Evolutionary conservation across 2,888 invertebrate genomes (phyloP).

Genomic region (Arge pagana): DNA sequence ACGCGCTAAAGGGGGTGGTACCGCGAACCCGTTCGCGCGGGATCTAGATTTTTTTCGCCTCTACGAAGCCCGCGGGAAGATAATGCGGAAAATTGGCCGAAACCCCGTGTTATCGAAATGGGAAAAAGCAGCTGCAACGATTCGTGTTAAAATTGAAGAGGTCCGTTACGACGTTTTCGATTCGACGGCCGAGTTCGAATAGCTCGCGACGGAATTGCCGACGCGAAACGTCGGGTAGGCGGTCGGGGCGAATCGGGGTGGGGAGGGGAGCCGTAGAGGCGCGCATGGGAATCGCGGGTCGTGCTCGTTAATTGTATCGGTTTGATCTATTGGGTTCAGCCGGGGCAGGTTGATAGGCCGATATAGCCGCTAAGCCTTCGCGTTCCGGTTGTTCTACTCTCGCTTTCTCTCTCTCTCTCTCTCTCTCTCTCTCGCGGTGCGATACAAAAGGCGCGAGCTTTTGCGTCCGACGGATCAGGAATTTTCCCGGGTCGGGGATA

Average conservation of each 20-base stretch:
- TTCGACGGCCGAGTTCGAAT: constrained; percentile 11
- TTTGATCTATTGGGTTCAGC: constrained; percentile 52
- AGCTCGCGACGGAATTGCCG: constrained; percentile 18
- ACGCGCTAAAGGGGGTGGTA: too few relatives aligned
- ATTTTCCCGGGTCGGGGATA: too few relatives aligned
- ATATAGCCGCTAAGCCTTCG: too few relatives aligned
- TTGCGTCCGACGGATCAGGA: too few relatives aligned
- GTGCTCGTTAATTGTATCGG: constrained; percentile 53
- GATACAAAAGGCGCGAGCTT: constrained; percentile 5
- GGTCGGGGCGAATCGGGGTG: constrained; percentile 18
- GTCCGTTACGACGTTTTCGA: too few relatives aligned
- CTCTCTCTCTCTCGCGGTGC: constrained; percentile 10
- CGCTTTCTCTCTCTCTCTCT: constrained; percentile 23
- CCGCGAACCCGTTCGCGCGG: too few relatives aligned
- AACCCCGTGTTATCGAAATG: too few relatives aligned
- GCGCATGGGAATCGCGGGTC: constrained; percentile 53
- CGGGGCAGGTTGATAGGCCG: constrained; percentile 33
- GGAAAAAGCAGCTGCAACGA: too few relatives aligned
- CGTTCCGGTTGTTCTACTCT: constrained; percentile 28
- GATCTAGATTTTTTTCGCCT: too few relatives aligned
- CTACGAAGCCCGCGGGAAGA: too few relatives aligned
- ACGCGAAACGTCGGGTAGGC: constrained; percentile 6
- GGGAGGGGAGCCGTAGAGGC: constrained; percentile 37
- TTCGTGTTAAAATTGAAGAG: too few relatives aligned
- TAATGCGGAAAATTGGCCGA: too few relatives aligned